Percentiles rank a stretch among this genome's conserved stretches.
Conservation (phyloP, 1,140 invertebrate genomes). For the Papilio polytes region DNA sequence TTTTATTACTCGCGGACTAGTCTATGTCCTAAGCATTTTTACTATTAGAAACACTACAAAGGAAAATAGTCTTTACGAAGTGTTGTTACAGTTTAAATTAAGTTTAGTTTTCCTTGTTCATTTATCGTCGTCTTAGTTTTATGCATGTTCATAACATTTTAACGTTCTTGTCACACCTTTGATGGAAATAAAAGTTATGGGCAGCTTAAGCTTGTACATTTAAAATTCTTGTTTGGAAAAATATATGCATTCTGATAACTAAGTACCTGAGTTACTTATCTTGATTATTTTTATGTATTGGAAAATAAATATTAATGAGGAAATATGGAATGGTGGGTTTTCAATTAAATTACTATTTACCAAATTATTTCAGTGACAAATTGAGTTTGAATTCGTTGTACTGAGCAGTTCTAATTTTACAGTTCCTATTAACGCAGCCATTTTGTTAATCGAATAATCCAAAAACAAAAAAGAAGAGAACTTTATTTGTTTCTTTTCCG, state of each 20-base stretch:
- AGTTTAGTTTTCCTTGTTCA: background rate
- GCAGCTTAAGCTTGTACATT: conserved; percentile 10
- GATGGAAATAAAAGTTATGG: conserved; percentile 17
- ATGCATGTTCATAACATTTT: conserved; percentile 24
- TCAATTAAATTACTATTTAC: background rate
- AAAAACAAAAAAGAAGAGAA: background rate
- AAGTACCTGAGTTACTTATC: background rate
- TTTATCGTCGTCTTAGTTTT: conserved; percentile 3
- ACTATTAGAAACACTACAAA: background rate
- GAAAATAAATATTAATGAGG: background rate
- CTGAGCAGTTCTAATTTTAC: no score
- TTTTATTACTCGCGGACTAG: conserved; percentile 26
- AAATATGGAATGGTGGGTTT: background rate
- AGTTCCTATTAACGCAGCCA: no score
- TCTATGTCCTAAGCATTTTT: conserved; percentile 26
- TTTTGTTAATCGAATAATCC: background rate
- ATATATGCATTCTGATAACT: background rate
- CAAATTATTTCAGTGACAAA: no score
- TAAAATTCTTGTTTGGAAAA: background rate
- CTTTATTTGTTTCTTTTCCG: background rate
- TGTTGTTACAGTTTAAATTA: background rate
- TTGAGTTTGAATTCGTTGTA: no score
- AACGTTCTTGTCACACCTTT: conserved; percentile 27
- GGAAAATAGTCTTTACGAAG: background rate
- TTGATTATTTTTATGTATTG: background rate